phyloP scores from a whole-genome alignment of 2,888 invertebrate genomes.

The Drosophila parthenogenetica region DNA sequence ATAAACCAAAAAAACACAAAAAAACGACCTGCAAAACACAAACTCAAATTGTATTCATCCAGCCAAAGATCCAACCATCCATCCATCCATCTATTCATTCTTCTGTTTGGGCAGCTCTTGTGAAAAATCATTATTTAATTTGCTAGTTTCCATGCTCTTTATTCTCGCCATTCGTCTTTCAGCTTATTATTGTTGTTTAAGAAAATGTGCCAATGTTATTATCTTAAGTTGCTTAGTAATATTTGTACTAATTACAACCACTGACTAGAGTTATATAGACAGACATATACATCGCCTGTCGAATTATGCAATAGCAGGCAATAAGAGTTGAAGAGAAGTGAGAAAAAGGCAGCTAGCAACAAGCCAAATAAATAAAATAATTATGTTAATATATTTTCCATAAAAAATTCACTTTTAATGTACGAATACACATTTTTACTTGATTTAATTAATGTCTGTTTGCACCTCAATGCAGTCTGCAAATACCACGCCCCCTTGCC shows the following conservation, averaged over 20 bases:
- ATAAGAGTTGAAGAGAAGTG: neutral
- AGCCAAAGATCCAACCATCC: neutral
- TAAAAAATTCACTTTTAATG: conserved; percentile 65
- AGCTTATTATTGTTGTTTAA: conserved; percentile 9
- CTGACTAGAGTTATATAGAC: conserved; percentile 3
- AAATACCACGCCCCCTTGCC: conserved; percentile 26
- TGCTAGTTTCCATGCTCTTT: conserved; percentile 46
- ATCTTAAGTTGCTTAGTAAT: conserved; percentile 32
- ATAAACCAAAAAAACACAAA: neutral
- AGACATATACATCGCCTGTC: conserved; percentile 10
- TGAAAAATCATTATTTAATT: conserved; percentile 63
- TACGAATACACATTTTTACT: conserved; percentile 33
- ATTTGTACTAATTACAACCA: conserved; percentile 36
- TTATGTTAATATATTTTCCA: conserved; percentile 66
- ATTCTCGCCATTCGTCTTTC: conserved; percentile 32
- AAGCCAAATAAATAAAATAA: conserved; percentile 62
- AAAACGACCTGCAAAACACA: conserved; percentile 11
- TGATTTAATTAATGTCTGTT: conserved; percentile 65
- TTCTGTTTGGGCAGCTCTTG: conserved; percentile 44
- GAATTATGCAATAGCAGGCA: conserved; percentile 16
- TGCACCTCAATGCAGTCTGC: conserved; percentile 48
- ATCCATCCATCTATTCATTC: conserved; percentile 20
- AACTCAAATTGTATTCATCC: conserved; percentile 17
- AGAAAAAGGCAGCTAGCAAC: conserved; percentile 19
- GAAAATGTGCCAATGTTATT: conserved; percentile 76